These are phyloP conservation scores for Hydrocynus forskahlii DNA, from an alignment of 2,797 vertebrate species.

Conservation along the genomic window DNA sequence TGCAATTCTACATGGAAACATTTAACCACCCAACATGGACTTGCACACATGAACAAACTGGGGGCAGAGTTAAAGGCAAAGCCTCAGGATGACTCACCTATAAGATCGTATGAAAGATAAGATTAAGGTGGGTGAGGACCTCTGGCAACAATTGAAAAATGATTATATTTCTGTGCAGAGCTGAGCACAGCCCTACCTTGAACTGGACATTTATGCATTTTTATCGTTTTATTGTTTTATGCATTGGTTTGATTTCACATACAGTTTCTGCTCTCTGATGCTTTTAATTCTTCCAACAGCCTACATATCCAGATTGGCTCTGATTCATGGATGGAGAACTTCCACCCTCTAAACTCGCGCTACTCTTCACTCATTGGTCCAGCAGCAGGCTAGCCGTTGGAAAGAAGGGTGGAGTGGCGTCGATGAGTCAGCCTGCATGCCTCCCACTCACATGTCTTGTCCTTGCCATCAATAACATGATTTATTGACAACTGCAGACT, in stretches of 20 bases:
- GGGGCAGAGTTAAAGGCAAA: neutral
- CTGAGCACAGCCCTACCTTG: neutral
- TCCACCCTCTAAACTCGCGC: conserved; percentile 18
- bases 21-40: neutral
- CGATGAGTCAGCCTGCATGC: conserved; percentile 28
- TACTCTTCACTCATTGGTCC: conserved; percentile 3
- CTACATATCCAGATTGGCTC: neutral
- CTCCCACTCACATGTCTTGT: neutral
- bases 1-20: neutral
- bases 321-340: conserved; percentile 21
- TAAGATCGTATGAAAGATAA: neutral
- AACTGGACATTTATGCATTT: neutral
- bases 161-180: neutral
- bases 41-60: neutral
- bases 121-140: neutral
- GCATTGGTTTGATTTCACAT: neutral
- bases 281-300: neutral
- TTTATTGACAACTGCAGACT: neutral
- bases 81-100: no score
- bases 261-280: neutral
- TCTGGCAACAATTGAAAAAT: neutral
- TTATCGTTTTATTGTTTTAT: no score
- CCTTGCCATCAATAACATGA: neutral
- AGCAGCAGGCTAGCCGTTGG: conserved; percentile 3
- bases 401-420: conserved; percentile 33